Evolutionary conservation across 2,888 invertebrate genomes (phyloP), one percentile per base, ranked within the genome.

Genomic region (Parochlus steinenii): DNA sequence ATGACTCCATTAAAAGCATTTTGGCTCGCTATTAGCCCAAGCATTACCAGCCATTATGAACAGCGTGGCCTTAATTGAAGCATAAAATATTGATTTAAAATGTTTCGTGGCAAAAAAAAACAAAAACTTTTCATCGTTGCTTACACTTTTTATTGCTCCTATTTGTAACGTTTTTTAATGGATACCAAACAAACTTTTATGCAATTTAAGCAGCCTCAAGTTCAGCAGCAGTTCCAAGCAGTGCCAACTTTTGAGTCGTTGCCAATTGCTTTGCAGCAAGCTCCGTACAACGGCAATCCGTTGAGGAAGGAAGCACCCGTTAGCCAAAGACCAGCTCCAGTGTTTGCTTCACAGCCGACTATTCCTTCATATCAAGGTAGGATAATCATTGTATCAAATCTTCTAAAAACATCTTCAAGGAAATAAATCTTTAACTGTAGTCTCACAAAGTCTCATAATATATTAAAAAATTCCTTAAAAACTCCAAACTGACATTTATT

Each of bases 281-380:
- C 11, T 14, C 34, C 34, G 15, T 34, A 16, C 29, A 10, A 14
- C 18, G 34, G 34, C 7, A 34, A 23, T 12, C 28, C 55, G 14
- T 67, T 85, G 41, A 71, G 81, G 46, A 71, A 69, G 43, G 69
- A 76, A 52, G 68, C 70, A 43, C 85, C 85, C 17, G 65, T 83
- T 38, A 74, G 74, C 48, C 83, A 85, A 64, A 62, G 62, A 53
- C 75, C 80, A 42, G 65, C 76, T 39, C 80, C 79, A 42, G 72
- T 83, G 44, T 75, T 73, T 51, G 58, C 71, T 46, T 79, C 81
- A 47, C 82, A 85, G 63, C 85, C 85, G 48, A 83, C 80, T 51
- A 69, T 79, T 58, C 70, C 72, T 51, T 71, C 70, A 47, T 69
- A 65, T 55, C 62, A 67, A 67, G 76, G 77, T 74, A 50, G 45